Conservation (phyloP, 2,888 invertebrate species). For the Metalampra italica region DNA sequence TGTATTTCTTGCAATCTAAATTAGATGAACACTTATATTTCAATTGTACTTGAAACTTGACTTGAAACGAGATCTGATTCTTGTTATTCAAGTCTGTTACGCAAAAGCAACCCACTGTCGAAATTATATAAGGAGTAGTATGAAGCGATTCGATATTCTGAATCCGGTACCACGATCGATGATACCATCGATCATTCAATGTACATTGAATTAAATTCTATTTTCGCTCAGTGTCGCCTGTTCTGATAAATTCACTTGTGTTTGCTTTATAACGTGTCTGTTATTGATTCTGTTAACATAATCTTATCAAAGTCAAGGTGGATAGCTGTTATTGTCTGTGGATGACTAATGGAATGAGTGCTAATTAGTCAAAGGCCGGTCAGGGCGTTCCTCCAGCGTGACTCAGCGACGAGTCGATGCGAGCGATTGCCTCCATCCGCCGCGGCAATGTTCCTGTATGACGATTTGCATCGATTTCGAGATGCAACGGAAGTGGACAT, state of each 20-base stretch:
- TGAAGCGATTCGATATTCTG: too few relatives aligned
- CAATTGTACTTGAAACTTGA: background rate
- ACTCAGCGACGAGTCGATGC: slow-evolving; percentile 42
- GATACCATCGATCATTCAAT: too few relatives aligned
- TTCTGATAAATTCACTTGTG: background rate
- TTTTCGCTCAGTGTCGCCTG: background rate
- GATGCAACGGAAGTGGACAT: slow-evolving; percentile 28
- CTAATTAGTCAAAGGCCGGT: slow-evolving; percentile 62
- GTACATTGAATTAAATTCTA: background rate
- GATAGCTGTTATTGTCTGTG: slow-evolving; percentile 25
- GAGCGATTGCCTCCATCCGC: slow-evolving; percentile 34
- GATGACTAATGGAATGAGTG: slow-evolving; percentile 66
- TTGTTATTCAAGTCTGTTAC: background rate
- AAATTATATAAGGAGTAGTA: background rate
- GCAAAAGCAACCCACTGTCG: background rate
- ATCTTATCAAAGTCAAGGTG: slow-evolving; percentile 20
- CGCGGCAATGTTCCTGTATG: slow-evolving; percentile 38
- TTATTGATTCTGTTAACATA: slow-evolving; percentile 15
- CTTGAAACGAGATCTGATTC: background rate
- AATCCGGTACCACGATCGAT: background rate
- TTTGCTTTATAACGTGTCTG: background rate
- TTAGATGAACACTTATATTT: background rate
- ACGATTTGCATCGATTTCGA: slow-evolving; percentile 24
- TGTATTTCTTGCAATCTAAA: background rate
- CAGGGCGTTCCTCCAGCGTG: slow-evolving; percentile 61